Base-by-base conservation (phyloP, 2,797 vertebrate species). In the Helarctos malayanus region DNA sequence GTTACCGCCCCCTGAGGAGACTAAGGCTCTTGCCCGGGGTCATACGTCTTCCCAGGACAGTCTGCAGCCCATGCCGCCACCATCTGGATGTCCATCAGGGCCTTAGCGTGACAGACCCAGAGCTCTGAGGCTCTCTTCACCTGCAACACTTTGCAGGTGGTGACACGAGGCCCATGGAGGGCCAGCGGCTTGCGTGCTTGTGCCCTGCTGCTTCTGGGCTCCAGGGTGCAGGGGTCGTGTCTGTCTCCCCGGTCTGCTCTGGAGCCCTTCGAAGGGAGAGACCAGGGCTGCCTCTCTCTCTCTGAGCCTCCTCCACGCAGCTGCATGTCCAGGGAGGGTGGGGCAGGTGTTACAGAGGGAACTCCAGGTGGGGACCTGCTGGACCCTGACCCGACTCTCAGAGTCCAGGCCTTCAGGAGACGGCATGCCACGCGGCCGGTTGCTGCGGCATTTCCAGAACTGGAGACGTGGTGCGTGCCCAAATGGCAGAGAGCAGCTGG, bases 371-470 rank as follows among this genome's bases (percentile, higher is more conserved):
- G 27, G n/a, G 81, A 79, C 65, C 54, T 14, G 14, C 68, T 35
- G 11, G 29, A 13, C 13, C 0, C 23, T 61, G 32, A 14, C 29
- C 19, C 7, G 1, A 19, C 5, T 71, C 23, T 82, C 21, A 18
- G 52, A 7, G 0, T 23, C 57, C 16, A 61, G 84, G 45, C 35
- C 45, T 19, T 82, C 21, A 45, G 32, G 25, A 86, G 49, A 52
- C 1, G 1, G 12, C 1, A 0, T 15, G 32, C 56, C 56, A 49
- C 54, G 49, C 19, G 1, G 2, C 47, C 4, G 2, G 52, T 65
- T 8, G 35, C 49, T 13, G n/a, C 47, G 41, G 61, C 18, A 16
- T 49, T 29, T 81, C 56, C 47, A 68, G 56, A 79, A 92, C 35
- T 23, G 19, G 27, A 25, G 9, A 38, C 0, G 1, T 16, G 38